Percentiles rank a stretch among this genome's conserved stretches.
These are phyloP conservation scores for Amazona guildingii DNA, from an alignment of 2,113 vertebrate species.

Conservation along the genomic window DNA sequence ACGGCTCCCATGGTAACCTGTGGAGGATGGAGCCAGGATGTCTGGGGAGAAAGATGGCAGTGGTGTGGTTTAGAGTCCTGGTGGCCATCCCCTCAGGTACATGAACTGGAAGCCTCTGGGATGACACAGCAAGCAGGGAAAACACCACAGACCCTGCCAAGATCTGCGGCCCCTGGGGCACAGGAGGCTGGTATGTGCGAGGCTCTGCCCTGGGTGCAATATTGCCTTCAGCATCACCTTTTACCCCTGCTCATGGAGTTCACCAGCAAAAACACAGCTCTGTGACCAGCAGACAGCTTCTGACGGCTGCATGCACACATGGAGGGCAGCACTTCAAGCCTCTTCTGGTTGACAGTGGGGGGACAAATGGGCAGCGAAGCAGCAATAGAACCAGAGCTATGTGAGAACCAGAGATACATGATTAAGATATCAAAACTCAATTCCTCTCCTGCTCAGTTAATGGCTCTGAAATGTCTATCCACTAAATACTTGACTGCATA, in stretches of 20 bases:
- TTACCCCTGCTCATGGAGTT: not conserved
- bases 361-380: not conserved
- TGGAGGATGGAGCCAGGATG: constrained; percentile 15
- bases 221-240: not conserved
- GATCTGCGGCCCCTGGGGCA: fast-evolving
- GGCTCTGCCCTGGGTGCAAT: not conserved
- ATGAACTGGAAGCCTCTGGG: not conserved
- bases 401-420: not conserved
- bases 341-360: not conserved
- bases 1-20: constrained; percentile 43
- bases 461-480: not conserved
- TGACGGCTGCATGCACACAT: not conserved
- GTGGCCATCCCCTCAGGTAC: fast-evolving
- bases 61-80: not conserved
- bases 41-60: constrained; percentile 47
- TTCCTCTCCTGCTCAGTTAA: not conserved
- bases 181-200: fast-evolving
- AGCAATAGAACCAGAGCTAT: not conserved
- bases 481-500: not conserved
- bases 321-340: fast-evolving
- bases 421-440: not conserved
- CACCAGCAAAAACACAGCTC: not conserved
- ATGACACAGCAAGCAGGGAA: not conserved
- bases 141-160: not conserved
- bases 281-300: not conserved